These are phyloP conservation scores for Dicentrarchus labrax DNA, from an alignment of 2,113 vertebrate species.

Conservation along the genomic window DNA sequence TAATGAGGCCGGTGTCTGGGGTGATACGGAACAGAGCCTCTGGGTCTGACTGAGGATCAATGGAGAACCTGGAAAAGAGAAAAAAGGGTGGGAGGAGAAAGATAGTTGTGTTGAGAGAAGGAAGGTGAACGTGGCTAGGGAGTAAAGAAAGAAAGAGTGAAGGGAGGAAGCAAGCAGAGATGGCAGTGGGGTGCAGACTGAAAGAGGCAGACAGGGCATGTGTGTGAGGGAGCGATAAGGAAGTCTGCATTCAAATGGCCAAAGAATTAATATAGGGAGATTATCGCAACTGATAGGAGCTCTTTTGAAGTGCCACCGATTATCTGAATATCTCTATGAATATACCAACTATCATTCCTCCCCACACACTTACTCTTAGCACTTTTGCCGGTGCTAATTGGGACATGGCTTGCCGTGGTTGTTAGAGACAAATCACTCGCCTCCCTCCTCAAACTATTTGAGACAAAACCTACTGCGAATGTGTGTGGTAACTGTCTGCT, in stretches of 20 bases:
- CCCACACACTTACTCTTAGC: conserved; percentile 59
- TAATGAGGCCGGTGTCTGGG: conserved; percentile 89
- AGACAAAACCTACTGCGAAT: conserved; percentile 39
- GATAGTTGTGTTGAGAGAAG: conserved; percentile 2
- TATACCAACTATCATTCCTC: conserved; percentile 67
- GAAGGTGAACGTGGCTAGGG: neutral
- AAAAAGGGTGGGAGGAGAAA: conserved; percentile 12
- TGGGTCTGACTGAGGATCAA: conserved; percentile 90
- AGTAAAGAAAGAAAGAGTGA: conserved; percentile 38
- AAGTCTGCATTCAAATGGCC: conserved; percentile 71
- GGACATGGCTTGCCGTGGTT: conserved; percentile 56
- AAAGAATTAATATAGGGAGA: conserved; percentile 80
- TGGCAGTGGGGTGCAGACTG: conserved; percentile 32
- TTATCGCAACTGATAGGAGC: conserved; percentile 75
- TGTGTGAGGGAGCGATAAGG: conserved; percentile 74
- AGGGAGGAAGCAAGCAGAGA: conserved; percentile 31
- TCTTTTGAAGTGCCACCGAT: conserved; percentile 77
- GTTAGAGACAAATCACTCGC: conserved; percentile 57
- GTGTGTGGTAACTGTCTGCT: conserved; percentile 9
- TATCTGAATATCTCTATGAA: conserved; percentile 78
- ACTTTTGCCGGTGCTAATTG: conserved; percentile 67
- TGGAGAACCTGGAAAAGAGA: conserved; percentile 86
- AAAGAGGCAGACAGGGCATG: conserved; percentile 61
- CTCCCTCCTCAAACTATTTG: conserved; percentile 16
- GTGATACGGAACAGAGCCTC: conserved; percentile 90